Evolutionary conservation across 53 echinoderm and acorn worm species (phyloP).

Genomic region (Paelopatides confundens): DNA sequence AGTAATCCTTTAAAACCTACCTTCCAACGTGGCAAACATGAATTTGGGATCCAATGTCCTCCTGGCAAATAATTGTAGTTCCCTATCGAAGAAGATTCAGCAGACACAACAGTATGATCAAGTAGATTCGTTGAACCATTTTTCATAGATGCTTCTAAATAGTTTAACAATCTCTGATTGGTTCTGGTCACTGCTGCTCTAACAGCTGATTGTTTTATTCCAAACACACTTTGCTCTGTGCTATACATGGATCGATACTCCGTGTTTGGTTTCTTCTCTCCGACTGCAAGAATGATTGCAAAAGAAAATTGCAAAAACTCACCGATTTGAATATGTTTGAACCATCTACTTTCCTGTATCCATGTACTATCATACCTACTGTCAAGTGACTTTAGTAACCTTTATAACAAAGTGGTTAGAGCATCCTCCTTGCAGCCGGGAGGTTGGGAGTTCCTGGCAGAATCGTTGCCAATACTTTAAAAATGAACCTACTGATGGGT

Average conservation of each 20-base stretch:
- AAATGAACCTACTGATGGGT: no score
- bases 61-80: conserved; percentile 77
- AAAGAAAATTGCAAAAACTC: no score
- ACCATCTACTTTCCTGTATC: no score
- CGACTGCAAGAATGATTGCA: conserved; percentile 16
- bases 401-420: no score
- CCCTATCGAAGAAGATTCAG: background rate
- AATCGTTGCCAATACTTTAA: no score
- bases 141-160: background rate
- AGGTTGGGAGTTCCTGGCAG: no score
- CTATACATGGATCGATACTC: conserved; percentile 7
- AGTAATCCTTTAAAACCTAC: conserved; percentile 25
- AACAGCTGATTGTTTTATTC: background rate
- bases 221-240: background rate
- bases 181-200: background rate
- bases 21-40: conserved; percentile 91
- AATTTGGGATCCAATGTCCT: conserved; percentile 90
- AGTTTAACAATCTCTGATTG: background rate
- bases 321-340: no score
- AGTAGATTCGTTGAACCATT: background rate
- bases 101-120: background rate
- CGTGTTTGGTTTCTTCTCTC: conserved; percentile 16
- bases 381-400: no score
- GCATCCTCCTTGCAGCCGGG: no score
- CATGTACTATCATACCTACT: no score